A percentile compares a stretch with the other conserved stretches of the same genome.
Evolutionary conservation across 2,113 vertebrate genomes (phyloP).

Genomic region (Hippolais icterina): DNA sequence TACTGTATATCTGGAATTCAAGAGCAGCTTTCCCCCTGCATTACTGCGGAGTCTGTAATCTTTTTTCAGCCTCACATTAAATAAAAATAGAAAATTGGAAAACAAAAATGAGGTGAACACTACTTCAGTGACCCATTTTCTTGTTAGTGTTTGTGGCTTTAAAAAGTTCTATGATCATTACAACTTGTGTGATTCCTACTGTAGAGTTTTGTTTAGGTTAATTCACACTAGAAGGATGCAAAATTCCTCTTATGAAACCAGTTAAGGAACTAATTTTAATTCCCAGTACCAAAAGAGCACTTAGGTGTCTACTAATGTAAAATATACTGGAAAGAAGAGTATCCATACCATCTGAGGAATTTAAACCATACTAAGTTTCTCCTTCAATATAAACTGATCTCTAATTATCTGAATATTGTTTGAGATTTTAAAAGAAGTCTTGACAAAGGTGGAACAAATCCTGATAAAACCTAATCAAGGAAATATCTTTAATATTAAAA

Average conservation of each 20-base stretch:
- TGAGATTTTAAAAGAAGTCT: not conserved
- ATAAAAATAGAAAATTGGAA: not conserved
- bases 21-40: not conserved
- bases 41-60: not conserved
- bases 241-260: not conserved
- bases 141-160: not conserved
- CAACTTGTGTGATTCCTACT: not conserved
- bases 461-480: not conserved
- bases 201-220: not conserved
- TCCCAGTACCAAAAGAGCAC: not conserved
- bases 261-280: not conserved
- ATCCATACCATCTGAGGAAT: not conserved
- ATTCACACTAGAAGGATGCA: not conserved
- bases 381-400: not conserved
- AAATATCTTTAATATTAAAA: not conserved
- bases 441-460: not conserved
- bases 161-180: not conserved
- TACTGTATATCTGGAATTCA: not conserved
- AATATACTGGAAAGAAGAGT: not conserved
- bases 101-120: not conserved
- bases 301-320: not conserved
- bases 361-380: not conserved
- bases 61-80: not conserved
- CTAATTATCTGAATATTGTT: not conserved
- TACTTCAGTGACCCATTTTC: not conserved